Conservation (phyloP, 2,113 vertebrate species). For the Sylvia atricapilla region DNA sequence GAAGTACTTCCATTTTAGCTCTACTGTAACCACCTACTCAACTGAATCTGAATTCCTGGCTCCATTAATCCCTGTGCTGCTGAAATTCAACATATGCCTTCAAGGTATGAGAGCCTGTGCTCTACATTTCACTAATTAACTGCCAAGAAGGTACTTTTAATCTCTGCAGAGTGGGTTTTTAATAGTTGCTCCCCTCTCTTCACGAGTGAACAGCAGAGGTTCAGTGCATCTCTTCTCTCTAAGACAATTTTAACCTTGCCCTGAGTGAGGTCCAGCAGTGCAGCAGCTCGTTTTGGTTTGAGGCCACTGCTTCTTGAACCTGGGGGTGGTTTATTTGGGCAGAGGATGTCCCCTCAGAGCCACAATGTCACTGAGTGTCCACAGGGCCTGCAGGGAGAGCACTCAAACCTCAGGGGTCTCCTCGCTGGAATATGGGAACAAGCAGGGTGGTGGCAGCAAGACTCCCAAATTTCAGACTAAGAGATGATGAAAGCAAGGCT, state of each 20-base stretch:
- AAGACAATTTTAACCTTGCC: not conserved
- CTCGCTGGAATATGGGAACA: not conserved
- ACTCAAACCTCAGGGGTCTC: not conserved
- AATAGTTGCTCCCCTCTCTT: not conserved
- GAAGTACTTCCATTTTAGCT: not conserved
- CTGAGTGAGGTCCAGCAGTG: not conserved
- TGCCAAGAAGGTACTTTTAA: not conserved
- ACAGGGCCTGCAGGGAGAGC: not conserved
- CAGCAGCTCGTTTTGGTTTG: not conserved
- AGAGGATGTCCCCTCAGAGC: not conserved
- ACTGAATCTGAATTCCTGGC: not conserved
- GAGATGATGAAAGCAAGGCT: not conserved
- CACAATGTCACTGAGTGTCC: not conserved
- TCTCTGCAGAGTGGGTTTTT: not conserved
- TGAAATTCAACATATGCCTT: not conserved
- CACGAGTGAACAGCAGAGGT: not conserved
- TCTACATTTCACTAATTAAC: conserved; percentile 3
- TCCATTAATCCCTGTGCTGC: not conserved
- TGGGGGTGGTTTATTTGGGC: not conserved
- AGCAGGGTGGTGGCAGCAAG: not conserved
- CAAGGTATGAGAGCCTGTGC: not conserved
- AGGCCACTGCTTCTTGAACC: not conserved
- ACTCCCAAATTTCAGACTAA: not conserved
- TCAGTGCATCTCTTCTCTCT: not conserved
- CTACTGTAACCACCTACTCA: conserved; percentile 3